Evolutionary conservation across 2,888 invertebrate species (phyloP), one percentile per base, ranked within the genome.

Genomic region (Thymelicus sylvestris): DNA sequence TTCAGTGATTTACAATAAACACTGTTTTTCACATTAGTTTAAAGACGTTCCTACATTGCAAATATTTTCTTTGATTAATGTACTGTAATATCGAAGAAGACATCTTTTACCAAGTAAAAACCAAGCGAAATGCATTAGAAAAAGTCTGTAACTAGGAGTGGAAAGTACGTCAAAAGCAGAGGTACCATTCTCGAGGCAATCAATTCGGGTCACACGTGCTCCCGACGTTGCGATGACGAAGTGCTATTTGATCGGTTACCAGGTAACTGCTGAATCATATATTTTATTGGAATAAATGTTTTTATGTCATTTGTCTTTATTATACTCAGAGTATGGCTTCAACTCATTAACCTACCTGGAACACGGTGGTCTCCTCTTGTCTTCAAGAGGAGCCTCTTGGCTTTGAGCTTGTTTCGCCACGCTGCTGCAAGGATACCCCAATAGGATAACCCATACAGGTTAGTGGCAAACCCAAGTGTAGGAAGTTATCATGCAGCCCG

Each of bases 201-300:
- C 60, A 60, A 60, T 60, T 60, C 41, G 15, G 41, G 60, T 41
- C 60, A 60, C 60, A 60, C 60, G 60, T 60, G 60, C 60, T 39
- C n/a, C 0, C 31, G 59, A 59, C 59, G 59, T 38, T 8, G 2
- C 59, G 39, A 59, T 59, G 59, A 59, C 59, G 59, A 59, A 59
- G 59, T 59, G 39, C 59, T 59, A 39, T 59, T 39, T 39, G 59
- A 59, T 59, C 59, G 39, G 59, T 59, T 39, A 59, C 38, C 59
- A 39, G 59, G 59, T 59, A 15, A 39, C 59, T 59, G 59, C 59
- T 59, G 59, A 59, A 39, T 59, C 59, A 39, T 59, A 38, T 59
- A 59, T 59, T 59, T 59, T 59, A 59, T 59, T 39, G 59, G n/a
- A 38, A 59, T 39, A 59, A 59, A 38, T 38, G n/a, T 59, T 38